A percentile compares a stretch with the other conserved stretches of the same genome.
phyloP scores from a whole-genome alignment of 2,888 invertebrate genomes.

The Eristalis pertinax region DNA sequence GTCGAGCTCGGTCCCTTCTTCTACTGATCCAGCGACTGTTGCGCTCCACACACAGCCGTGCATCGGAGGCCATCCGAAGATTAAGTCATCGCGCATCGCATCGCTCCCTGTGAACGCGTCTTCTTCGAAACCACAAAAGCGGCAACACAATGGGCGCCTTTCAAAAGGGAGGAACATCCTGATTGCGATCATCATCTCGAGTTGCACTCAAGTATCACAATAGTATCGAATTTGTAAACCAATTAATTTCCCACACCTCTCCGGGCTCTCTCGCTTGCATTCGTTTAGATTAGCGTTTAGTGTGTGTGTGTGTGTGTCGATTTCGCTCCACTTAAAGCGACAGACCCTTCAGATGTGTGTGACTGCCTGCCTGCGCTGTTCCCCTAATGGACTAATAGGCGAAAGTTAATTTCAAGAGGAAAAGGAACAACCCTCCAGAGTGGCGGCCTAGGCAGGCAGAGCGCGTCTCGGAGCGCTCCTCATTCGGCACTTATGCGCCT shows the following conservation, averaged over 20 bases:
- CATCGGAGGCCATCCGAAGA: background rate
- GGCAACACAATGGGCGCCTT: background rate
- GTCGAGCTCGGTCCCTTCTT: no score
- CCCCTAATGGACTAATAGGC: slow-evolving; percentile 56
- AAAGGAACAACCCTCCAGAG: slow-evolving; percentile 1
- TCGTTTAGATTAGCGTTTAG: slow-evolving; percentile 27
- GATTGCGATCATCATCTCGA: slow-evolving; percentile 36
- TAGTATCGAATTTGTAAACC: slow-evolving; percentile 50
- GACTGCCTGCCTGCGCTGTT: background rate
- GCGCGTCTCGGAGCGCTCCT: no score
- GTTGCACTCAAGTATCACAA: slow-evolving; percentile 40
- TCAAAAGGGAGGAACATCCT: background rate
- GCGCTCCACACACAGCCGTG: background rate
- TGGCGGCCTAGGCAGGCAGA: no score
- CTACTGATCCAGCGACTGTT: background rate
- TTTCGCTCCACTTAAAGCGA: background rate
- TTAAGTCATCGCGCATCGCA: background rate
- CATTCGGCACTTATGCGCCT: slow-evolving; percentile 26
- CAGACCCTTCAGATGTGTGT: no score
- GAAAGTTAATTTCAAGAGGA: slow-evolving; percentile 62
- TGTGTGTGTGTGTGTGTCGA: background rate
- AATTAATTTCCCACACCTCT: slow-evolving; percentile 57
- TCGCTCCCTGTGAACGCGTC: background rate
- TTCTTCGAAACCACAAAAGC: background rate
- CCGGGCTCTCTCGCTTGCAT: background rate